phyloP scores from a whole-genome alignment of 2,113 vertebrate genomes.

The Loxodonta africana region DNA sequence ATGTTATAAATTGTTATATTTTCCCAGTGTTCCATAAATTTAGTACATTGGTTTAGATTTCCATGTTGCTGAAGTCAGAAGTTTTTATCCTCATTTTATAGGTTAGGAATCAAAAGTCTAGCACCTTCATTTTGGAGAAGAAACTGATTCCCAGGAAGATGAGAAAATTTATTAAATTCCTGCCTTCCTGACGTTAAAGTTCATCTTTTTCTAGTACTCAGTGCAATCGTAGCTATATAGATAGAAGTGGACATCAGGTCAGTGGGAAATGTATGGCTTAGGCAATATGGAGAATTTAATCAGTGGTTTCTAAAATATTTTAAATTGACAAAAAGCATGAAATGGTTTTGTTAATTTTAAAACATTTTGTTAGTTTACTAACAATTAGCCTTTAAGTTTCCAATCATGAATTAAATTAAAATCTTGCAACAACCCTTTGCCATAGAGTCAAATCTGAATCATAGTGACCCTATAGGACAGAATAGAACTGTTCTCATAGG shows the following conservation, averaged over 20 bases:
- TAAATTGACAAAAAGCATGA: neutral
- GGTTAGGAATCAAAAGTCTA: neutral
- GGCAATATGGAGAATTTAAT: neutral
- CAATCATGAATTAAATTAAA: neutral
- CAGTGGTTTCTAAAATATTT: neutral
- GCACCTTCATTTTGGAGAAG: neutral
- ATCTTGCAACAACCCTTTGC: neutral
- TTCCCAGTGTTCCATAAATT: neutral
- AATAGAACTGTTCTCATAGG: too few relatives aligned
- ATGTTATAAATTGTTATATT: neutral
- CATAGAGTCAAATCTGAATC: too few relatives aligned
- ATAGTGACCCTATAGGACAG: too few relatives aligned
- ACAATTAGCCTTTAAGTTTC: neutral
- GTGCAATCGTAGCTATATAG: neutral
- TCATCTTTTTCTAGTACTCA: neutral
- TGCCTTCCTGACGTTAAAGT: neutral
- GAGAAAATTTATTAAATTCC: neutral
- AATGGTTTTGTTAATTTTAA: neutral
- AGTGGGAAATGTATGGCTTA: neutral
- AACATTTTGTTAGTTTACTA: neutral
- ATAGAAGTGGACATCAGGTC: neutral
- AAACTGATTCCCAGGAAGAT: neutral
- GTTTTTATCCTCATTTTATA: neutral
- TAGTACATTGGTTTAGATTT: neutral
- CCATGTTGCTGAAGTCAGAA: neutral